A percentile compares a stretch with the other conserved stretches of the same genome.
Conservation (phyloP, 2,113 vertebrate genomes). For the Myrmecophaga tridactyla region DNA sequence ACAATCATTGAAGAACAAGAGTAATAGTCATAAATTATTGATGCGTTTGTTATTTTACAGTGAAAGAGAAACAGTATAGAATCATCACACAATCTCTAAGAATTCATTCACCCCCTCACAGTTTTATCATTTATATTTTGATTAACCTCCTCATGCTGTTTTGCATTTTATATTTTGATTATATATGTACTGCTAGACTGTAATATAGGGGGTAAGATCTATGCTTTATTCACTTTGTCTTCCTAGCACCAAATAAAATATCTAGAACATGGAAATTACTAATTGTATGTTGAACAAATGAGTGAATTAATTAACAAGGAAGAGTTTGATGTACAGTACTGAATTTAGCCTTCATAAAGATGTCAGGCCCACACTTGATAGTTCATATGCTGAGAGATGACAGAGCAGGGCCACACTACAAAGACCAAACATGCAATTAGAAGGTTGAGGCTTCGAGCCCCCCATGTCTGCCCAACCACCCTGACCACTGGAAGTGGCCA, state of each 20-base stretch:
- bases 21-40: not conserved
- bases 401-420: too few species aligned
- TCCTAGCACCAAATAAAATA: not conserved
- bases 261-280: not conserved
- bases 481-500: too few species aligned
- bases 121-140: conserved; percentile 14
- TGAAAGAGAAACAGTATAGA: not conserved
- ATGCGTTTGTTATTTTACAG: not conserved
- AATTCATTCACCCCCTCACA: not conserved
- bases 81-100: not conserved
- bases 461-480: too few species aligned
- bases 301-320: not conserved
- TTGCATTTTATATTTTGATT: not conserved
- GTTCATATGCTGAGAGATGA: too few species aligned
- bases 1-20: not conserved
- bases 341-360: too few species aligned
- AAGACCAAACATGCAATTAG: too few species aligned
- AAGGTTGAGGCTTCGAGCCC: too few species aligned
- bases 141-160: not conserved
- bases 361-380: too few species aligned
- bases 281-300: not conserved
- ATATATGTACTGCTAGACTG: not conserved
- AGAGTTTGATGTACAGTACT: not conserved
- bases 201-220: not conserved
- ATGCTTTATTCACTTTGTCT: not conserved